Evolutionary conservation across 2,888 invertebrate species (phyloP), one percentile per base, ranked within the genome.

Genomic region (Camptogramma bilineatum): DNA sequence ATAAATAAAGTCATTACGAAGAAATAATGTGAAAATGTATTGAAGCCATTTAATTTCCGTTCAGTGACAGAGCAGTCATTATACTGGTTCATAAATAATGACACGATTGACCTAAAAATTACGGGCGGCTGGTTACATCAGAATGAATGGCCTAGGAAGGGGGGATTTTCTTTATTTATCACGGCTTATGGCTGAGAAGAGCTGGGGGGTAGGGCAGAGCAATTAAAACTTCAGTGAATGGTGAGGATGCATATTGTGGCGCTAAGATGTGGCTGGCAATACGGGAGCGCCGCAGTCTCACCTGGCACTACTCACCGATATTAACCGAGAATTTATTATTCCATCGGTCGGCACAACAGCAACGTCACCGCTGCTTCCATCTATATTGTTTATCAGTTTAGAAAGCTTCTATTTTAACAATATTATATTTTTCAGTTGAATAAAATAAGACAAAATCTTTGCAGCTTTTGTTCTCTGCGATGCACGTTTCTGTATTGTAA

Each of bases 21-120:
- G 69, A 67, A 73, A 74, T 77, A 75, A 76, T 74, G 63, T 64
- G 70, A 66, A 73, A 74, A 78, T 76, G 72, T 74, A 76, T 74
- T 74, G 69, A 74, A 71, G 68, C 70, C 69, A 73, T 80, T 82
- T 81, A 79, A 82, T 82, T 78, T 82, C 81, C 80, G 76, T 62
- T 66, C 73, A 67, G 61, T 72, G 74, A 75, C 76, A 73, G 72
- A 71, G 59, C 71, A 73, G 70, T 77, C 73, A 77, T 78, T 78
- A 74, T 54, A 70, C 52, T 69, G 63, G 50, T 69, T 73, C 68
- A 72, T 79, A 77, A 79, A 79, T 82, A 77, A 79, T 74, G 70
- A 74, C 67, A 67, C 67, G 65, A 73, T 68, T 73, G 72, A 75
- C 74, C 76, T 76, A 75, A 72, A 78, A 81, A 65, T 61, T 61